Evolutionary conservation across 2,888 invertebrate genomes (phyloP), one percentile per base, ranked within the genome.

Genomic region (Athripsodes cinereus): DNA sequence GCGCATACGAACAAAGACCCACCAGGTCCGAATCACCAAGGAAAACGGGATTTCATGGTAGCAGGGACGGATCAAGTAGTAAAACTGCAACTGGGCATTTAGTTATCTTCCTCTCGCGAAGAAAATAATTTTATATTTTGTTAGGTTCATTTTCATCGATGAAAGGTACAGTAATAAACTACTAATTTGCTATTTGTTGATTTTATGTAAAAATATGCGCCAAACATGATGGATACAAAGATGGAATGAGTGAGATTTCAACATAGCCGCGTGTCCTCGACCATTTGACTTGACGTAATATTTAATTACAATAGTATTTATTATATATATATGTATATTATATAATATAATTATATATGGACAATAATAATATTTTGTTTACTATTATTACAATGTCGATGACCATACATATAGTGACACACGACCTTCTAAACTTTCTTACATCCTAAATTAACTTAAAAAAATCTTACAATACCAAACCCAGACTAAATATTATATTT

Each of bases 181-280:
- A 64, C 64, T 62, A 62, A 59, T 60, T 62, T 62, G 56, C 62
- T 62, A 62, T 64, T 40, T 40, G 50, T 53, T 52, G 51, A 50
- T 57, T 57, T 61, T 57, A 60, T 64, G 64, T 64, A 64, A 64
- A 64, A 64, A 64, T 62, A 62, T 64, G 63, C 63, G 61, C 59
- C 59, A 59, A 59, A 57, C 49, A 56, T 58, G 55, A 56, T 64
- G 52, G 62, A 26, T 26, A 26, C 40, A 16, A 3, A 56, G 64
- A 59, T 61, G 62, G 64, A 64, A 62, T 62, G 64, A 64, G 63
- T 62, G 64, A 64, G 63, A 63, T 62, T 61, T 63, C 61, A 59
- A 62, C 59, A 54, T 56, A 55, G 61, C 62, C 62, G 63, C 63
- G 62, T 55, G 62, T 58, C 58, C 57, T 57, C 63, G 56, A 55